Base-by-base conservation (phyloP, 2,113 vertebrate species). In the Vanacampus margaritifer region DNA sequence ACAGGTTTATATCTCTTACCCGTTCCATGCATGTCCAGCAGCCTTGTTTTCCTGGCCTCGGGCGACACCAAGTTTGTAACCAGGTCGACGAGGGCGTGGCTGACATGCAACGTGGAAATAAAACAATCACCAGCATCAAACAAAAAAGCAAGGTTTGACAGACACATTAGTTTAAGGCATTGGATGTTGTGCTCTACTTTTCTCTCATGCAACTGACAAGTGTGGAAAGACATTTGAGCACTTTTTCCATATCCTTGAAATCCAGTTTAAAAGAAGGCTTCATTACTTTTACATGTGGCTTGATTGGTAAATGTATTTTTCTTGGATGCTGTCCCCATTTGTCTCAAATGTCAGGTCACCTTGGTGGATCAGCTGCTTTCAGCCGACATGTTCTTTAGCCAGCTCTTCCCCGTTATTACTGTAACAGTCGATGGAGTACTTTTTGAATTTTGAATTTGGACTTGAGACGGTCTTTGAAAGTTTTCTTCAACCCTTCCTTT, bases 41-140 rank as follows among this genome's bases (percentile, higher is more conserved):
- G 79, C 73, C 23, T 43, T 39, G 28, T 45, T 39, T 1, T 71
- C 69, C 13, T 72, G 69, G 14, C 81, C 79, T 61, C 61, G 74
- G 3, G 68, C 26, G 67, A 37, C 32, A 28, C 75, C 72, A 10
- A 26, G 41, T 61, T 80, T 90, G 59, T 86, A 78, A 37, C 65
- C 68, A 24, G 93, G 92, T 21, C 93, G 86, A 37, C 86, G 85
- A 1, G 93, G 93, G 41, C 93, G 91, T 69, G 92, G 91, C 93
- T 94, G 64, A 79, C 35, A 32, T 62, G 43, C 64, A 65, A 72
- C 32, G 58, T 1, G 3, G 16, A 13, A 66, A 51, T 43, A 67
- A 60, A 70, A 58, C 65, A 68, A 26, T 71, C 23, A 35, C 21
- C 51, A 37, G 60, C 41, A 43, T 23, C 59, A 12, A n/a, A 74